A percentile compares a stretch with the other conserved stretches of the same genome.
Evolutionary conservation across 2,888 invertebrate genomes (phyloP).

Genomic region (Acrobeloides nanus): DNA sequence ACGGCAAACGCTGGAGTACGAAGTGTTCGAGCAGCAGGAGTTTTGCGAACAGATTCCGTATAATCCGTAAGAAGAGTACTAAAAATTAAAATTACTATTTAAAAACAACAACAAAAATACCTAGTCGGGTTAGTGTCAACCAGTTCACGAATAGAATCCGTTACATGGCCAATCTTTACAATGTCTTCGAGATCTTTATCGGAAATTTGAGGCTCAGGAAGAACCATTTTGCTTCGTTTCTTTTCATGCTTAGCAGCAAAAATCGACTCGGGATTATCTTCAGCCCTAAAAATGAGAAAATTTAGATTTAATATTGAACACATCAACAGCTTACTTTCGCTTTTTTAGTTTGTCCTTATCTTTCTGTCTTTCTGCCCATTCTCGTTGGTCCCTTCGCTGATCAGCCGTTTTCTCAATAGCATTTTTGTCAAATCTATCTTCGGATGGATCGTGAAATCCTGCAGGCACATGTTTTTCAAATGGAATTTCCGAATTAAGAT

Average conservation of each 20-base stretch:
- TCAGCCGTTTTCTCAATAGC: conserved; percentile 39
- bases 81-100: conserved; percentile 12
- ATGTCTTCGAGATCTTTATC: conserved; percentile 68
- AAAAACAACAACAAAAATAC: conserved; percentile 15
- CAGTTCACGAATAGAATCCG: conserved; percentile 63
- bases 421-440: conserved; percentile 63
- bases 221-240: conserved; percentile 68
- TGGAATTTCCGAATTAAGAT: conserved; percentile 82
- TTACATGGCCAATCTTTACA: conserved; percentile 64
- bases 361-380: conserved; percentile 75
- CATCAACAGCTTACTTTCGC: conserved; percentile 59
- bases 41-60: conserved; percentile 64
- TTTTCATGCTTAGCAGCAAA: conserved; percentile 48
- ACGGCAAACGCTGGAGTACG: conserved; percentile 54
- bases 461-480: conserved; percentile 65
- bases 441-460: conserved; percentile 90
- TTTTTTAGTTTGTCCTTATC: conserved; percentile 91
- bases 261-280: conserved; percentile 72
- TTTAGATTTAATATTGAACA: neutral
- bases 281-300: conserved; percentile 55
- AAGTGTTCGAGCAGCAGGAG: conserved; percentile 76
- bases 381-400: conserved; percentile 37
- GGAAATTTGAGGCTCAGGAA: conserved; percentile 92
- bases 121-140: conserved; percentile 66
- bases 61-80: conserved; percentile 78